phyloP scores from a whole-genome alignment of 1,140 invertebrate species.

The Bombus consobrinus region DNA sequence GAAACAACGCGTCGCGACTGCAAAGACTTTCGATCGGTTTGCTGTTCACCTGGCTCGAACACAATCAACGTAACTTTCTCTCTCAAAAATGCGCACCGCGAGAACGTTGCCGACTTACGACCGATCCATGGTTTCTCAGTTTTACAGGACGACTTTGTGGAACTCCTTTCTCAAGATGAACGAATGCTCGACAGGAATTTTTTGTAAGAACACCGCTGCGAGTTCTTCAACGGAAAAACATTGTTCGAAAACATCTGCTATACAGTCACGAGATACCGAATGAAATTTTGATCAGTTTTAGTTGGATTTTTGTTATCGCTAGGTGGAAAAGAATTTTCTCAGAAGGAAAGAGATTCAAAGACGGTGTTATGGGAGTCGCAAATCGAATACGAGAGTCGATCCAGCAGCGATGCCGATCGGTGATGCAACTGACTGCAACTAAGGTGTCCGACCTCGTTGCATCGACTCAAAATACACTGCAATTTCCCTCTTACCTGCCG shows the following conservation, averaged over 20 bases:
- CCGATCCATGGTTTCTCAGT: background rate
- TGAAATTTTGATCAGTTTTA: background rate
- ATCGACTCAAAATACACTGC: slow-evolving; percentile 15
- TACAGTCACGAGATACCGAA: too few species aligned
- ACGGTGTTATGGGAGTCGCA: background rate
- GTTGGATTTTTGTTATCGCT: background rate
- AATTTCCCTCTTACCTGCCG: slow-evolving; percentile 45
- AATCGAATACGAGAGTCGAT: background rate
- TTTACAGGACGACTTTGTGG: background rate
- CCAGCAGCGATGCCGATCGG: slow-evolving; percentile 31
- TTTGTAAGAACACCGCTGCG: too few species aligned
- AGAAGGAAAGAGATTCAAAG: background rate
- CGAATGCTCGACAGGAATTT: background rate
- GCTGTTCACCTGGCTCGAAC: background rate
- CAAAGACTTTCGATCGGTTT: background rate
- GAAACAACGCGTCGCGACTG: background rate
- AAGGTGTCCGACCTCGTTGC: slow-evolving; percentile 17
- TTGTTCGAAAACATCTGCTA: too few species aligned
- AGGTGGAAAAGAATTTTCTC: too few species aligned
- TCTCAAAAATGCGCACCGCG: background rate
- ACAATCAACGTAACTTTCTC: slow-evolving; percentile 22
- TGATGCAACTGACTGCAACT: slow-evolving; percentile 54
- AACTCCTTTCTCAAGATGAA: background rate
- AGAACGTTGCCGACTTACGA: background rate
- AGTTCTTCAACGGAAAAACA: too few species aligned